Evolutionary conservation across 2,888 invertebrate species (phyloP).

Genomic region (Diarsia rubi): DNA sequence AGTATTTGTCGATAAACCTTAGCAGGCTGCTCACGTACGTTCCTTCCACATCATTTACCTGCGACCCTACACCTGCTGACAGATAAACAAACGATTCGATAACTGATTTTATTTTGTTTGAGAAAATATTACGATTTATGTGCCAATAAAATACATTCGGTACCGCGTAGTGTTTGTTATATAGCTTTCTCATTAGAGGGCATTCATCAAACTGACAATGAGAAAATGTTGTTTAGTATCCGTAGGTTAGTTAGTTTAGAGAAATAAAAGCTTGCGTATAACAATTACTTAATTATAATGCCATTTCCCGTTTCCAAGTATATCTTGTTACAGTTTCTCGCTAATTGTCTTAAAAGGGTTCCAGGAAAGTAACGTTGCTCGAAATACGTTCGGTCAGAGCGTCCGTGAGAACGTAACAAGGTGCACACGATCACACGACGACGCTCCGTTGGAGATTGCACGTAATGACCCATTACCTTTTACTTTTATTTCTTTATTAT

Average conservation of each 20-base stretch:
- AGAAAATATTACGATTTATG: conserved; percentile 68
- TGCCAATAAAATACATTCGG: conserved; percentile 63
- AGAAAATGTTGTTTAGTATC: conserved; percentile 30
- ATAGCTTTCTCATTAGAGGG: conserved; percentile 49
- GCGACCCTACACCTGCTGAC: conserved; percentile 73
- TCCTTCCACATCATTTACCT: conserved; percentile 78
- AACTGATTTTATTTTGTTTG: conserved; percentile 76
- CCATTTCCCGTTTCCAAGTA: conserved; percentile 58
- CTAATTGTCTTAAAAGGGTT: conserved; percentile 77
- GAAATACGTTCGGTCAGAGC: conserved; percentile 76
- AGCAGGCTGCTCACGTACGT: conserved; percentile 69
- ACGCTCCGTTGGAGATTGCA: conserved; percentile 76
- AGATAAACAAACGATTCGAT: conserved; percentile 79
- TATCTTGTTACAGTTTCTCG: conserved; percentile 73
- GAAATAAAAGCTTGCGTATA: conserved; percentile 23
- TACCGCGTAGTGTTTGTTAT: conserved; percentile 42
- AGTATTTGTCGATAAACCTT: conserved; percentile 63
- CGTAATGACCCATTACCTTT: conserved; percentile 82
- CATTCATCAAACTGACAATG: conserved; percentile 50
- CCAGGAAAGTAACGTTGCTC: conserved; percentile 76
- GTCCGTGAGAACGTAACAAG: conserved; percentile 84
- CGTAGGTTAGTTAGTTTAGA: not conserved
- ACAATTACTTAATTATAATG: conserved; percentile 51
- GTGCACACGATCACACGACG: conserved; percentile 73
- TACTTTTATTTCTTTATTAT: conserved; percentile 81